phyloP scores from a whole-genome alignment of 2,113 vertebrate species.

The Mohoua ochrocephala region DNA sequence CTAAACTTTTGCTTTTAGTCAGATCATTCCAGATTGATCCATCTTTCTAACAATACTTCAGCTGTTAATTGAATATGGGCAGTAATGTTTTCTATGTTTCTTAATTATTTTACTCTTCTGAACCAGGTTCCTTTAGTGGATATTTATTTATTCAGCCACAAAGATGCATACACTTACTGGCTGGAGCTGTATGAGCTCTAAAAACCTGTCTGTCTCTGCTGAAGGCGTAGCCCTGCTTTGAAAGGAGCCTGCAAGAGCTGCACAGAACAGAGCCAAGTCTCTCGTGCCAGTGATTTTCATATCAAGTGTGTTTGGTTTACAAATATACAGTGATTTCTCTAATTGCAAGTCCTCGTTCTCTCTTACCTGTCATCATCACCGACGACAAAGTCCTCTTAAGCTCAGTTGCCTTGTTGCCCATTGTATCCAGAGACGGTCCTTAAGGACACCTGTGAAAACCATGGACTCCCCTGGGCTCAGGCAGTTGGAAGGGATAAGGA shows the following conservation, averaged over 20 bases:
- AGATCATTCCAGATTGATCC: constrained; percentile 24
- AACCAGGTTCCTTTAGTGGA: constrained; percentile 32
- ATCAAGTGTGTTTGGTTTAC: not conserved
- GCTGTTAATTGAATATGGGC: constrained; percentile 54
- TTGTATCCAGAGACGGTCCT: not conserved
- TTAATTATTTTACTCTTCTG: constrained; percentile 64
- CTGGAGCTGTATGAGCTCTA: not conserved
- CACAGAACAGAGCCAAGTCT: not conserved
- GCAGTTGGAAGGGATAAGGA: not conserved
- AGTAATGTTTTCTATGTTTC: constrained; percentile 54
- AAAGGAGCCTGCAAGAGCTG: not conserved
- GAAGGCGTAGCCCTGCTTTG: not conserved
- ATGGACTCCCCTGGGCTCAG: not conserved
- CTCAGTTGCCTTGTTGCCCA: not conserved
- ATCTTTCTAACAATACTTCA: constrained; percentile 46
- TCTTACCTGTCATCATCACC: not conserved
- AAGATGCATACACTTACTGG: constrained; percentile 23
- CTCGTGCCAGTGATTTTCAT: not conserved
- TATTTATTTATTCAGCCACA: constrained; percentile 65
- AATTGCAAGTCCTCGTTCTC: not conserved
- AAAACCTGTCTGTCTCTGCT: not conserved
- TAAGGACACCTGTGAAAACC: not conserved
- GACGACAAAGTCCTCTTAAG: not conserved
- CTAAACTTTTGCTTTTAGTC: constrained; percentile 62
- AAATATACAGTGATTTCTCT: not conserved